Evolutionary conservation across 2,888 invertebrate species (phyloP).

Genomic region (Melinopterus prodromus): DNA sequence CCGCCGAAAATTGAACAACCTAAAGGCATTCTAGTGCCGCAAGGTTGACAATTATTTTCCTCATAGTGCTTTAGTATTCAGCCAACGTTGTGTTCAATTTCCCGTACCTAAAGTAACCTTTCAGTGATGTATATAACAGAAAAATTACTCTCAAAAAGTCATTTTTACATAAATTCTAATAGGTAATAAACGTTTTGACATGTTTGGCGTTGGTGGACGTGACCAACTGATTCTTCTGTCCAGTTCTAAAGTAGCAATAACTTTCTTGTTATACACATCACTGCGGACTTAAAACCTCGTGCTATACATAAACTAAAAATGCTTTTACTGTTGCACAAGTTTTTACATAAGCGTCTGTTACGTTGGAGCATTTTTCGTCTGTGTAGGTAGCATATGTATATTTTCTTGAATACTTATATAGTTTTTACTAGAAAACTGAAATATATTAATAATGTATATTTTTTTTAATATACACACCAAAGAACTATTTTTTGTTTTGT

Average conservation of each 20-base stretch:
- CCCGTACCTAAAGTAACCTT: constrained; percentile 56
- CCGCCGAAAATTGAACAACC: constrained; percentile 11
- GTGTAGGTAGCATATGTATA: constrained; percentile 55
- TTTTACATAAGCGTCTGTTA: constrained; percentile 10
- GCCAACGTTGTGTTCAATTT: constrained; percentile 60
- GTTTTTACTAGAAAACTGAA: constrained; percentile 60
- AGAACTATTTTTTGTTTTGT: constrained; percentile 41
- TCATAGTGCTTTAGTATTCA: constrained; percentile 54
- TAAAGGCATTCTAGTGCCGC: constrained; percentile 7
- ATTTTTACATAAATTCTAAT: constrained; percentile 40
- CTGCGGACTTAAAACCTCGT: constrained; percentile 49
- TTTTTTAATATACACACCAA: constrained; percentile 58
- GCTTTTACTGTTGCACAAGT: constrained; percentile 28
- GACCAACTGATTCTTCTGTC: background rate
- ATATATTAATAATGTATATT: constrained; percentile 56
- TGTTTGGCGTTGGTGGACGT: too few relatives aligned
- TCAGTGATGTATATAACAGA: constrained; percentile 57
- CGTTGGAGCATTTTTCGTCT: constrained; percentile 48
- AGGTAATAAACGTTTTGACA: too few relatives aligned
- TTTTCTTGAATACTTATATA: constrained; percentile 54
- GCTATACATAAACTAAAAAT: constrained; percentile 55
- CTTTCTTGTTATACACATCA: constrained; percentile 55
- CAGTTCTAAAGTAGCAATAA: background rate
- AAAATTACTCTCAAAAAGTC: background rate
- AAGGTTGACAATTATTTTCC: constrained; percentile 33